Percentiles rank a stretch among this genome's conserved stretches.
Conservation (phyloP, 2,113 vertebrate genomes). For the Antechinus flavipes region DNA sequence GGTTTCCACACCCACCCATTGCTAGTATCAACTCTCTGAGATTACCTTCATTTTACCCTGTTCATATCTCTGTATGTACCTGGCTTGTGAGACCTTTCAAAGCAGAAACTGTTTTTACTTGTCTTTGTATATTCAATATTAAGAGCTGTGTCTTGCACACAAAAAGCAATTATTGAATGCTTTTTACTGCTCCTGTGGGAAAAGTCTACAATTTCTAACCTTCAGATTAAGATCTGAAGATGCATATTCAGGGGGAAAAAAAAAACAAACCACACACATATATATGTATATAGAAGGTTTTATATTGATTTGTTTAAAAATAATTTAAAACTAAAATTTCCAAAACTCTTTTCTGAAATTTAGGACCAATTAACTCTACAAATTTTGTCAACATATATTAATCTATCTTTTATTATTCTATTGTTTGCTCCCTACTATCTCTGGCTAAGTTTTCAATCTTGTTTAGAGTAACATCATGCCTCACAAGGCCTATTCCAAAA, state of each 20-base stretch:
- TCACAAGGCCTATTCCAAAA: background rate
- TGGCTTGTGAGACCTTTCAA: background rate
- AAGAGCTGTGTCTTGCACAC: background rate
- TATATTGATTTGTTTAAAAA: conserved; percentile 17
- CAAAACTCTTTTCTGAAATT: background rate
- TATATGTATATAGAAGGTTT: background rate
- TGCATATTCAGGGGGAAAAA: no score
- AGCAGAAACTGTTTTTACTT: background rate
- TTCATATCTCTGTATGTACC: background rate
- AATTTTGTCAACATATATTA: background rate
- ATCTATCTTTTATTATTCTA: background rate
- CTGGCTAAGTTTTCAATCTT: background rate
- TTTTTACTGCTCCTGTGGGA: background rate
- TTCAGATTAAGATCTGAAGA: conserved; percentile 54
- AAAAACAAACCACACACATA: no score
- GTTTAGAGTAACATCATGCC: background rate
- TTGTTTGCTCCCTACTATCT: background rate
- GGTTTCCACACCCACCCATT: background rate
- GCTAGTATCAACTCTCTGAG: background rate
- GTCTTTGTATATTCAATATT: background rate
- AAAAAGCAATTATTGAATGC: background rate
- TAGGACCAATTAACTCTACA: background rate
- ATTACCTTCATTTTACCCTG: background rate
- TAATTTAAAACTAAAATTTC: background rate
- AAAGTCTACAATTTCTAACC: background rate